Evolutionary conservation across 2,888 invertebrate species (phyloP), one percentile per base, ranked within the genome.

Genomic region (Meteorus colon): DNA sequence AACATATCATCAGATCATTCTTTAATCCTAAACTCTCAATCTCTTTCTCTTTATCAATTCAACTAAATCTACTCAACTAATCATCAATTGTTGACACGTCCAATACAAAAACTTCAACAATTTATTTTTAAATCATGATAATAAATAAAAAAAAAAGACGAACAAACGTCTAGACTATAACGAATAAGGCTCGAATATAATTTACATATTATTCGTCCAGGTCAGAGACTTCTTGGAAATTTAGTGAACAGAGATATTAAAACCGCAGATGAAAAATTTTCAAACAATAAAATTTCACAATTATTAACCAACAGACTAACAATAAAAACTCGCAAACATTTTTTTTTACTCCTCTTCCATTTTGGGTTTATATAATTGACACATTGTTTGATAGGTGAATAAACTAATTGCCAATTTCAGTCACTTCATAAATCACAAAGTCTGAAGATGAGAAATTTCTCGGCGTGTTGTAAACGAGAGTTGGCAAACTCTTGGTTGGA

Each of bases 201-300:
- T 55, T 55, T 55, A 19, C 55, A 55, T 55, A 55, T 55, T 24
- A 6, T 55, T 55, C 19, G 55, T 55, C 24, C 55, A 55, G 55
- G 55, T 55, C 55, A 55, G 55, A 55, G 55, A 55, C 55, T 55
- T 55, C 55, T 55, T 19, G 55, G 19, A 55, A 55, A 19, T 24
- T 19, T 10, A 55, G 0, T 24, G 8, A 55, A 34, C 19, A 19
- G 19, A 55, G 2, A 55, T 1, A 55, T 55, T 55, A 6, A 55
- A 24, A 19, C 6, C 4, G 4, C 16, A 48, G 1, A 48, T n/a
- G 3, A 48, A 48, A 0, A 48, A 48, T 16, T 14, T 4, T n/a
- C 0, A 16, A n/a, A 48, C 16, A 48, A 48, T n/a, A 4, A 45
- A 48, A 48, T n/a, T 14, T 48, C 14, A 2, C 4, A 48, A 48